Conservation (phyloP, 2,797 vertebrate genomes). For the Coluber constrictor region DNA sequence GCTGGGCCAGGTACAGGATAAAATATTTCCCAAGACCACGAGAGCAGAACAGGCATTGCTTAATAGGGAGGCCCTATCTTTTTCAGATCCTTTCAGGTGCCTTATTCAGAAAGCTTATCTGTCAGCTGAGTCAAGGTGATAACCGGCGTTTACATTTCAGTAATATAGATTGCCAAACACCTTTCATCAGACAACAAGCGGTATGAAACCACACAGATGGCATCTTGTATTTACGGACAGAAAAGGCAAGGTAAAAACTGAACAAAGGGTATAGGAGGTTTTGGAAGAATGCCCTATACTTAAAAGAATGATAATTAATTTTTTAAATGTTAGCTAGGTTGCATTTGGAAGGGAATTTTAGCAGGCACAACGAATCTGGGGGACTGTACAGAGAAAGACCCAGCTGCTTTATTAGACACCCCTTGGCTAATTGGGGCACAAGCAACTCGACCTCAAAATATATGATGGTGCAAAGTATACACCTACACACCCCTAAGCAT, state of each 20-base stretch:
- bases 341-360: background rate
- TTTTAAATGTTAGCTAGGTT: too few relatives aligned
- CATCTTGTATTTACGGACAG: background rate
- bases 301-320: background rate
- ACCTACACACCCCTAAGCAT: background rate
- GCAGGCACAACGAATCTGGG: background rate
- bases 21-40: background rate
- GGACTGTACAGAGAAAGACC: background rate
- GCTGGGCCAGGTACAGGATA: constrained; percentile 1
- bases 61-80: constrained; percentile 1
- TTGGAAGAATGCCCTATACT: background rate
- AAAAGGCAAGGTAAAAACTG: background rate
- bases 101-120: constrained; percentile 21
- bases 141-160: constrained; percentile 30
- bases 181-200: constrained; percentile 10
- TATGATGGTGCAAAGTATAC: background rate
- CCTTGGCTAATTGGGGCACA: background rate
- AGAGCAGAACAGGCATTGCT: background rate
- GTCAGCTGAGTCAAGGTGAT: constrained; percentile 1
- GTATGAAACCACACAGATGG: background rate
- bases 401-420: background rate
- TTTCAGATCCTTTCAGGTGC: constrained; percentile 28
- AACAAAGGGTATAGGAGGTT: background rate
- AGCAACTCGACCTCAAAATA: background rate
- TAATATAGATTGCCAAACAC: background rate